These are phyloP conservation scores for Picathartes gymnocephalus DNA, from an alignment of 2,113 vertebrate species.

Conservation along the genomic window DNA sequence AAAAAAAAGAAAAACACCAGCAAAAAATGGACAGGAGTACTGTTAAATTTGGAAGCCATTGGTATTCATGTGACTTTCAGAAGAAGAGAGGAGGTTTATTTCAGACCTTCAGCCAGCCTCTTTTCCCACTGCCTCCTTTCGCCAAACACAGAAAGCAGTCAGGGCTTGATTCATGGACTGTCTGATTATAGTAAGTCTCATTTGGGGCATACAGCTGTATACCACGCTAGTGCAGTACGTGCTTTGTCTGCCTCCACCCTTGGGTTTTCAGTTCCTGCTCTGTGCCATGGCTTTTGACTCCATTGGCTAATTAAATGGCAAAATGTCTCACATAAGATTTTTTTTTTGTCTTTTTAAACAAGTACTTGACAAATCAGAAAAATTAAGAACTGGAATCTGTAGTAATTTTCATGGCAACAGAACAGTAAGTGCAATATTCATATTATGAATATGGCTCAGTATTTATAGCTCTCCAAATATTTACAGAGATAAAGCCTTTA, in stretches of 20 bases:
- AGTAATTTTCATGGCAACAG: conserved; percentile 19
- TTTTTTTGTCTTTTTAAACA: not conserved
- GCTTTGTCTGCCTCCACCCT: not conserved
- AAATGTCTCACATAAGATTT: not conserved
- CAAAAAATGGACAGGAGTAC: not conserved
- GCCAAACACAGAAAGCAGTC: not conserved
- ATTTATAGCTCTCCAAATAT: conserved; percentile 48
- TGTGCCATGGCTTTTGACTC: not conserved
- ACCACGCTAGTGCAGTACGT: not conserved
- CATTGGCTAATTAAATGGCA: not conserved
- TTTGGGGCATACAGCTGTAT: not conserved
- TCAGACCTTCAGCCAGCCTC: not conserved
- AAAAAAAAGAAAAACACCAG: fast-evolving
- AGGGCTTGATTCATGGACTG: not conserved
- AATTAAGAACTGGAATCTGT: not conserved
- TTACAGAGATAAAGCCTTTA: conserved; percentile 47
- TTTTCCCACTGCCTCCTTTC: not conserved
- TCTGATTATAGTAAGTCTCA: not conserved
- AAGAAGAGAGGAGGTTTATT: not conserved
- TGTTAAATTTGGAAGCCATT: not conserved
- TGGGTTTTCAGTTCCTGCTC: not conserved
- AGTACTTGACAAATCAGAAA: not conserved
- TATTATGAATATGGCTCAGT: conserved; percentile 11
- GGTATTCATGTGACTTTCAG: not conserved
- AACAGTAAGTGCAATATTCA: not conserved